Percentiles rank a stretch among this genome's conserved stretches.
phyloP scores from a whole-genome alignment of 2,888 invertebrate genomes.

The Drosophila melanocephala region DNA sequence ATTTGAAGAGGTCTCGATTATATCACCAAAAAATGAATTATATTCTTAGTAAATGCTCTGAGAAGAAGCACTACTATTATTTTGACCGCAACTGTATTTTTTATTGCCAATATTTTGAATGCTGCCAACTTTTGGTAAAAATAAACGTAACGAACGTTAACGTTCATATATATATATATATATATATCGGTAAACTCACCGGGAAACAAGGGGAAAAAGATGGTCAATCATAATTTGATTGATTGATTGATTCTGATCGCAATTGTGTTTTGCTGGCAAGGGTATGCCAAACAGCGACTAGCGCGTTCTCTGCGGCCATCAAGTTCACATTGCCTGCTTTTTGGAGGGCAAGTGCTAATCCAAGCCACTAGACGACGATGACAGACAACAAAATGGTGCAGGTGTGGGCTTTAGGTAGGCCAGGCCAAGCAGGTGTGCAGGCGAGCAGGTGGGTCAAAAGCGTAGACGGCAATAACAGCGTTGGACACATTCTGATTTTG shows the following conservation, averaged over 20 bases:
- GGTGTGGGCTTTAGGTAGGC: not conserved
- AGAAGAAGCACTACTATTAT: too few relatives aligned
- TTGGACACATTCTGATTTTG: slow-evolving; percentile 78
- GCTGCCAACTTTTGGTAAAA: too few relatives aligned
- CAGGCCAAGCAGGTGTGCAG: not conserved
- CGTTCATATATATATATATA: too few relatives aligned
- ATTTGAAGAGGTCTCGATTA: not conserved
- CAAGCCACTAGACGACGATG: slow-evolving; percentile 18
- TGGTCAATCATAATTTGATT: not conserved
- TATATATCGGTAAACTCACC: not conserved
- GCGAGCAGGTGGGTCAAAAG: slow-evolving; percentile 19
- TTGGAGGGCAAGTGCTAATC: slow-evolving; percentile 33
- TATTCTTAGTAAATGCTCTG: not conserved
- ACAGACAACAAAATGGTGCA: slow-evolving; percentile 2
- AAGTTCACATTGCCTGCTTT: slow-evolving; percentile 49
- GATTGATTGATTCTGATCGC: not conserved
- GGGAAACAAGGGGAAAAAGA: not conserved
- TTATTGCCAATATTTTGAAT: too few relatives aligned
- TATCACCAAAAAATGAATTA: not conserved
- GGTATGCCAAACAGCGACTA: not conserved
- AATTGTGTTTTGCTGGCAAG: too few relatives aligned
- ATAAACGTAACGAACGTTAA: not conserved
- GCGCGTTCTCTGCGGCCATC: slow-evolving; percentile 16
- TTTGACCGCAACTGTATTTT: too few relatives aligned
- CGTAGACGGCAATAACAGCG: slow-evolving; percentile 16